A percentile compares a stretch with the other conserved stretches of the same genome.
phyloP scores from a whole-genome alignment of 2,797 vertebrate genomes.

The Numenius phaeopus region DNA sequence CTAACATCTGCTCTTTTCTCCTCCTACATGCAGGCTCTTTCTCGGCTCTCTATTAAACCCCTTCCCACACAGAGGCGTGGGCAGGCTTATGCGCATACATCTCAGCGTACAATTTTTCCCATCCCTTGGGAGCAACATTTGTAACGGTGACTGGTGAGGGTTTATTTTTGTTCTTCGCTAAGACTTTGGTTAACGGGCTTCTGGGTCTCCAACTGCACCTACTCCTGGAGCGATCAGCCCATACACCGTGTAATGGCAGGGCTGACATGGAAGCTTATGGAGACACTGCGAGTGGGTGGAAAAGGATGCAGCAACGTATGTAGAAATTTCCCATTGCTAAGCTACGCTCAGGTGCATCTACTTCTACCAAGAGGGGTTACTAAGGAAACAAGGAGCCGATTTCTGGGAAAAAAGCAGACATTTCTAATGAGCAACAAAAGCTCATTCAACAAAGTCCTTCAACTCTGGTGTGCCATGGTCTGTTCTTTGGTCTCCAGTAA shows the following conservation, averaged over 20 bases:
- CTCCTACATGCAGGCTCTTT: slow-evolving; percentile 33
- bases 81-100: background rate
- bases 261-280: background rate
- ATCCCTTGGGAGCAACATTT: slow-evolving; percentile 30
- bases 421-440: background rate
- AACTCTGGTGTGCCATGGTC: background rate
- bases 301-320: background rate
- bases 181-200: background rate
- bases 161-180: slow-evolving; percentile 20
- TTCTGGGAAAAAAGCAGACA: background rate
- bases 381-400: slow-evolving; percentile 43
- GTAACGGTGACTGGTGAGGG: background rate
- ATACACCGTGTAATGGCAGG: rapidly evolving
- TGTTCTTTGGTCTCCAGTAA: background rate
- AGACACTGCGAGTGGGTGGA: background rate
- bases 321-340: background rate
- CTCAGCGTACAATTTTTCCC: background rate
- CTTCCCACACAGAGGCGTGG: slow-evolving; percentile 55
- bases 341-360: slow-evolving; percentile 5
- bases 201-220: background rate
- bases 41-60: slow-evolving; percentile 51
- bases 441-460: background rate
- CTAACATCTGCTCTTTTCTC: slow-evolving; percentile 64
- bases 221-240: background rate
- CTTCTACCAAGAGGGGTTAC: slow-evolving; percentile 14